A percentile compares a stretch with the other conserved stretches of the same genome.
Conservation (phyloP, 2,797 vertebrate species). For the Sebastes itinus region DNA sequence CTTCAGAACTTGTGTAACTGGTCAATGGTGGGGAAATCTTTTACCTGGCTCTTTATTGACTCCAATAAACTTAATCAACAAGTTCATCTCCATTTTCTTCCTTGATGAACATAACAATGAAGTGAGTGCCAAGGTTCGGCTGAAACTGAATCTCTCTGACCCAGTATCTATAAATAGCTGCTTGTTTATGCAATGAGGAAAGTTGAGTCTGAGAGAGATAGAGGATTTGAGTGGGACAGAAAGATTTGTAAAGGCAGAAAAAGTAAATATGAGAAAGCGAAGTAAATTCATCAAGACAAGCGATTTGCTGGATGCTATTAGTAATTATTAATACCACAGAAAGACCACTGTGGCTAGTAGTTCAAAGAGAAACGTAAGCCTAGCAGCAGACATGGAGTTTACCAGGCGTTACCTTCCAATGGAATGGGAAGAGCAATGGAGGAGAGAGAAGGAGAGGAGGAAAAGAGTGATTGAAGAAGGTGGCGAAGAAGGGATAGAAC, state of each 20-base stretch:
- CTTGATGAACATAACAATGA: neutral
- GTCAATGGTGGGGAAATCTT: neutral
- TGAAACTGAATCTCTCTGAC: conserved; percentile 61
- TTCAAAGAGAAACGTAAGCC: neutral
- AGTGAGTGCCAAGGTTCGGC: neutral
- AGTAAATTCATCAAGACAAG: neutral
- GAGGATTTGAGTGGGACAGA: neutral
- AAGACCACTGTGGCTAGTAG: neutral
- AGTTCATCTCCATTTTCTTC: neutral
- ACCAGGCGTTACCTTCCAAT: conserved; percentile 53
- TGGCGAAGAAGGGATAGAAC: conserved; percentile 70
- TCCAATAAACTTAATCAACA: neutral
- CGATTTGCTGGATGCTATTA: neutral
- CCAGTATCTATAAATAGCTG: conserved; percentile 64
- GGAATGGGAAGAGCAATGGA: conserved; percentile 83
- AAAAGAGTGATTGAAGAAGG: conserved; percentile 73
- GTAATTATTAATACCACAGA: neutral
- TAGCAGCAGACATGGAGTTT: conserved; percentile 64
- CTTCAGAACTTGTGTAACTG: neutral
- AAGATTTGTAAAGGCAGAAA: neutral
- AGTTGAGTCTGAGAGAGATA: neutral
- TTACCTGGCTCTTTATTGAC: neutral
- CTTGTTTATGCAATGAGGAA: conserved; percentile 45
- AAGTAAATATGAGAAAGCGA: neutral
- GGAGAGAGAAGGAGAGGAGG: conserved; percentile 78